Conservation (phyloP, 2,797 vertebrate genomes). For the Stomatorhinus walkeri region DNA sequence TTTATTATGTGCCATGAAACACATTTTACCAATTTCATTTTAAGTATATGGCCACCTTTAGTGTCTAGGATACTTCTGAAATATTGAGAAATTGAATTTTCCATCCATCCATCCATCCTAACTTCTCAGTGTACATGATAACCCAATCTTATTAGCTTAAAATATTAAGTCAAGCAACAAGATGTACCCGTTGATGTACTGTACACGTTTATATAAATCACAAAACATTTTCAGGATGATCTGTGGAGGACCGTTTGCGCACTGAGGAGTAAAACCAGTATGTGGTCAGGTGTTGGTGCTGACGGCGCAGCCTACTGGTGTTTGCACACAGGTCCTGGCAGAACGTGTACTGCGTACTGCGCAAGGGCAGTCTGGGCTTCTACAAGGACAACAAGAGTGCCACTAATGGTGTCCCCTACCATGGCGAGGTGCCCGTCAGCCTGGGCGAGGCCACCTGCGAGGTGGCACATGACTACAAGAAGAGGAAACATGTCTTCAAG, state of each 20-base stretch:
- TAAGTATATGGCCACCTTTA: neutral
- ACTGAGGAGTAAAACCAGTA: neutral
- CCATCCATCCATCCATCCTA: neutral
- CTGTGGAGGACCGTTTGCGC: neutral
- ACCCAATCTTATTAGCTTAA: neutral
- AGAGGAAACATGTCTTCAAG: slow-evolving; percentile 91
- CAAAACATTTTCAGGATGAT: neutral
- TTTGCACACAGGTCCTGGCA: slow-evolving; percentile 74
- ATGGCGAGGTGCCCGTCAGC: slow-evolving; percentile 74
- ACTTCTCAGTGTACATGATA: neutral
- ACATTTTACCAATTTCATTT: neutral
- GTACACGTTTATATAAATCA: neutral
- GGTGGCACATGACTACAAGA: slow-evolving; percentile 83
- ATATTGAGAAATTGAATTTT: neutral
- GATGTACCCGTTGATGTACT: neutral
- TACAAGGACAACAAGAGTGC: slow-evolving; percentile 79
- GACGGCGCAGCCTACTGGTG: neutral
- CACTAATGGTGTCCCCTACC: slow-evolving; percentile 63
- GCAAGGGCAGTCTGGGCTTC: slow-evolving; percentile 74
- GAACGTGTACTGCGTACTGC: slow-evolving; percentile 80
- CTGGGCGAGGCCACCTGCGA: slow-evolving; percentile 72
- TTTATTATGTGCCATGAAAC: neutral
- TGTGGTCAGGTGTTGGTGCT: neutral
- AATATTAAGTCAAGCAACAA: neutral
- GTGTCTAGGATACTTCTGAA: neutral